Conservation (phyloP, 2,888 invertebrate species). For the Sesia bembeciformis region DNA sequence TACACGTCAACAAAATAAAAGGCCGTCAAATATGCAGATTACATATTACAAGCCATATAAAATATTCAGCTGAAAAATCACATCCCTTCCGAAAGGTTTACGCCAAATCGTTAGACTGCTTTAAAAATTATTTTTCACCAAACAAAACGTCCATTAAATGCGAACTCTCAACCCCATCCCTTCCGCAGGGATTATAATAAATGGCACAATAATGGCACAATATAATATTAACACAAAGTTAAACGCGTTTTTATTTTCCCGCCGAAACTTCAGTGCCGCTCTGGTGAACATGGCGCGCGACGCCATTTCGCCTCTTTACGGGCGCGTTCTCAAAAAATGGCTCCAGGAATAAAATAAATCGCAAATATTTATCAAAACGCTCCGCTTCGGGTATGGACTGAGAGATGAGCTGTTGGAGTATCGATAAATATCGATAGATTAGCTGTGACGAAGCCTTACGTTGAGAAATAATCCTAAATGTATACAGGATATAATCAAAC, state of each 20-base stretch:
- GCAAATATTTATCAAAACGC: slow-evolving; percentile 65
- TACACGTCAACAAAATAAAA: too few relatives aligned
- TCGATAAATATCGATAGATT: slow-evolving; percentile 1
- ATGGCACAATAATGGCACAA: slow-evolving; percentile 72
- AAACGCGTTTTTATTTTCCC: slow-evolving; percentile 71
- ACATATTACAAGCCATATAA: slow-evolving; percentile 31
- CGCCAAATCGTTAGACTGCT: slow-evolving; percentile 51
- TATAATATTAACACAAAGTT: slow-evolving; percentile 75
- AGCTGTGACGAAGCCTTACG: too few relatives aligned
- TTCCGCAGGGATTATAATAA: slow-evolving; percentile 69
- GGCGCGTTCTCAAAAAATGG: slow-evolving; percentile 55
- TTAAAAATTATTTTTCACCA: slow-evolving; percentile 55
- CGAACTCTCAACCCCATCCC: slow-evolving; percentile 64
- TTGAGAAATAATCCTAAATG: too few relatives aligned
- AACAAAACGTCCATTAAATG: slow-evolving; percentile 72
- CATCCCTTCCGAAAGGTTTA: slow-evolving; percentile 43
- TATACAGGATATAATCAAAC: too few relatives aligned
- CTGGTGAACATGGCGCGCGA: slow-evolving; percentile 36
- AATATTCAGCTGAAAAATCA: slow-evolving; percentile 43
- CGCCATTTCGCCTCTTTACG: slow-evolving; percentile 51
- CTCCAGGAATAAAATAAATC: slow-evolving; percentile 58
- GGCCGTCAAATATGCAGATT: too few relatives aligned
- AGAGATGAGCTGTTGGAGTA: slow-evolving; percentile 18
- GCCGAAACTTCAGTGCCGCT: slow-evolving; percentile 54
- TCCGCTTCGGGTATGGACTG: slow-evolving; percentile 26